Percentiles rank a stretch among this genome's conserved stretches.
These are phyloP conservation scores for Eptesicus fuscus DNA, from an alignment of 2,113 vertebrate species.

Conservation along the genomic window DNA sequence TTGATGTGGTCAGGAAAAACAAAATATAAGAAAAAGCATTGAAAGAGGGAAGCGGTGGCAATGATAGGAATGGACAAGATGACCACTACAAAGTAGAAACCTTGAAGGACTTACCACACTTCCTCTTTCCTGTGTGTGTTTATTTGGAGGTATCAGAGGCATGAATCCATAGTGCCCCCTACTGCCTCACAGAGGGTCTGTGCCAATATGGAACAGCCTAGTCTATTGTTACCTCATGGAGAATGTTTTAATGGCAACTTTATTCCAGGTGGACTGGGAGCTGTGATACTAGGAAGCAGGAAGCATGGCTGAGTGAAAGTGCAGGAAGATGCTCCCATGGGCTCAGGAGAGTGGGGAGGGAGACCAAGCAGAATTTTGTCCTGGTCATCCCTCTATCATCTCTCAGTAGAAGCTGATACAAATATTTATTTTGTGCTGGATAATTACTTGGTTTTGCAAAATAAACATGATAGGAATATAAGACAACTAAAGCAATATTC, in stretches of 20 bases:
- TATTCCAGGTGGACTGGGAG: background rate
- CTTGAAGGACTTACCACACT: background rate
- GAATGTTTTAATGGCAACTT: background rate
- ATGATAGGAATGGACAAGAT: background rate
- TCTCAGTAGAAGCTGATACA: background rate
- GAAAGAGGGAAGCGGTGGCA: background rate
- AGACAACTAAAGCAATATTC: background rate
- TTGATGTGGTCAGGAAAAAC: background rate
- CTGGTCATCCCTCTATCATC: background rate
- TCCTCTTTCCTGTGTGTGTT: conserved; percentile 1
- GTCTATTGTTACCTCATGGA: background rate
- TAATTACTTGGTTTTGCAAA: background rate
- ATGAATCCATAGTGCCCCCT: conserved; percentile 17
- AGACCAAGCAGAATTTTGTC: background rate
- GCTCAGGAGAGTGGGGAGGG: background rate
- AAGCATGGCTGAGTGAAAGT: too few species aligned
- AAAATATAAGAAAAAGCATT: background rate
- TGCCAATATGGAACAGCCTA: background rate
- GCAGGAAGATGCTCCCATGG: background rate
- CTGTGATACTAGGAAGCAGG: background rate
- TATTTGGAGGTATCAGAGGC: background rate
- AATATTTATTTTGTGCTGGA: background rate
- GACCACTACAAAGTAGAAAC: background rate
- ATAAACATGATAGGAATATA: background rate
- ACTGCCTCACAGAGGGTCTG: background rate